These are phyloP conservation scores for Trypoxylus dichotomus DNA, from an alignment of 1,140 invertebrate species.

Conservation along the genomic window DNA sequence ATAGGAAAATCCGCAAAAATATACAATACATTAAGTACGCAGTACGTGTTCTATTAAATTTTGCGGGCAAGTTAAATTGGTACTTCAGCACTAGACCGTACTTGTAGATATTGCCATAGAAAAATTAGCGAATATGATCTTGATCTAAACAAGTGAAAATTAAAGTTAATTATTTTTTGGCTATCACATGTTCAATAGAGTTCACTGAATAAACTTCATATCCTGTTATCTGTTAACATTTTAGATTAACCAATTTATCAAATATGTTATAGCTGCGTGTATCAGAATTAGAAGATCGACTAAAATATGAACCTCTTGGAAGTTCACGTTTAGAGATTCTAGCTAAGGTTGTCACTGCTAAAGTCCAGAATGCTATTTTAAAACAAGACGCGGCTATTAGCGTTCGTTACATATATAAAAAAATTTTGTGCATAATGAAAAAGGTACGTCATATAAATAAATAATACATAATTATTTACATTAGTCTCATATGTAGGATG, in stretches of 20 bases:
- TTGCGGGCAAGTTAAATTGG: too few species aligned
- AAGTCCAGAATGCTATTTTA: constrained; percentile 59
- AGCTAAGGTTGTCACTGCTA: constrained; percentile 58
- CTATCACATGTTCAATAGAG: too few species aligned
- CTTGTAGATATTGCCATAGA: too few species aligned
- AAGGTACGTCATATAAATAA: constrained; percentile 44
- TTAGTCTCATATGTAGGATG: constrained; percentile 46
- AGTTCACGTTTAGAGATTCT: constrained; percentile 55
- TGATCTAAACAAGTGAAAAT: too few species aligned
- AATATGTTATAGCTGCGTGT: constrained; percentile 51
- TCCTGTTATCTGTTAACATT: background rate
- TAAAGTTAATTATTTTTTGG: too few species aligned
- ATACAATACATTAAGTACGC: too few species aligned
- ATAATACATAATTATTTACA: background rate
- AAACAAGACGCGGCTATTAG: constrained; percentile 63
- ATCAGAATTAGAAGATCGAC: constrained; percentile 55
- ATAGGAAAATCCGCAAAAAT: too few species aligned
- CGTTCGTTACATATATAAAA: constrained; percentile 60
- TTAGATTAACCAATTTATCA: background rate
- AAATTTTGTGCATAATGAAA: constrained; percentile 62
- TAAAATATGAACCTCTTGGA: constrained; percentile 53
- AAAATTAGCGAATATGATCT: too few species aligned
- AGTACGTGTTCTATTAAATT: too few species aligned
- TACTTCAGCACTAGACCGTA: too few species aligned
- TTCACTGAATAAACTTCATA: too few species aligned